Evolutionary conservation across 2,797 vertebrate species (phyloP).

Genomic region (Parambassis ranga): DNA sequence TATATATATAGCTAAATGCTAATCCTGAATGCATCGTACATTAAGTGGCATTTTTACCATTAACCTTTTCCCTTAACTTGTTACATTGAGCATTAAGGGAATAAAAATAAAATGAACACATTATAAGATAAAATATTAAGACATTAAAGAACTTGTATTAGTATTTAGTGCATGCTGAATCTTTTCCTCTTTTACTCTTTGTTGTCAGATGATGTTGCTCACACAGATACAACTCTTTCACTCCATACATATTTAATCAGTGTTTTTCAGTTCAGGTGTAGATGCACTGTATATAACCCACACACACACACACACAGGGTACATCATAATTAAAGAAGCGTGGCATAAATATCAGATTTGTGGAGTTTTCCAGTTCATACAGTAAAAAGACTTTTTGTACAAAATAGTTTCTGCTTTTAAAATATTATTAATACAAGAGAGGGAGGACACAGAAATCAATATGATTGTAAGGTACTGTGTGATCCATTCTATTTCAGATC

Average conservation of each 20-base stretch:
- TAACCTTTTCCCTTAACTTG: too few species aligned
- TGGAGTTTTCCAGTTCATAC: slow-evolving; percentile 50
- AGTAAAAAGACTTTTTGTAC: slow-evolving; percentile 62
- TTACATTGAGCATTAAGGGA: too few species aligned
- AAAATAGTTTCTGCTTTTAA: slow-evolving; percentile 66
- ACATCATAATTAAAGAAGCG: slow-evolving; percentile 42
- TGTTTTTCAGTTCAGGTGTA: slow-evolving; percentile 38
- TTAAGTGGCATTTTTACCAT: too few species aligned
- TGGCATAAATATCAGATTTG: slow-evolving; percentile 67
- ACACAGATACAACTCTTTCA: slow-evolving; percentile 3
- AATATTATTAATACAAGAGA: slow-evolving; percentile 48
- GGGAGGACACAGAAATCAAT: slow-evolving; percentile 63
- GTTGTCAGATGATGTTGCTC: background rate
- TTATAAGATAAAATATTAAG: too few species aligned
- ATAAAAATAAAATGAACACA: too few species aligned
- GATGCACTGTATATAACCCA: slow-evolving; percentile 5
- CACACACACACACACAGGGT: slow-evolving; percentile 23
- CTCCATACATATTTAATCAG: slow-evolving; percentile 54
- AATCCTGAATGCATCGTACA: too few species aligned
- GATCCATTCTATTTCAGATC: slow-evolving; percentile 42
- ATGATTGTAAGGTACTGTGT: slow-evolving; percentile 59
- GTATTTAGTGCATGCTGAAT: too few species aligned
- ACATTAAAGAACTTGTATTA: too few species aligned
- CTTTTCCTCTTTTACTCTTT: background rate
- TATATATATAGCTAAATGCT: too few species aligned